These are phyloP conservation scores for Acanthosepion esculentum DNA, from an alignment of 2,888 invertebrate genomes.

Conservation along the genomic window DNA sequence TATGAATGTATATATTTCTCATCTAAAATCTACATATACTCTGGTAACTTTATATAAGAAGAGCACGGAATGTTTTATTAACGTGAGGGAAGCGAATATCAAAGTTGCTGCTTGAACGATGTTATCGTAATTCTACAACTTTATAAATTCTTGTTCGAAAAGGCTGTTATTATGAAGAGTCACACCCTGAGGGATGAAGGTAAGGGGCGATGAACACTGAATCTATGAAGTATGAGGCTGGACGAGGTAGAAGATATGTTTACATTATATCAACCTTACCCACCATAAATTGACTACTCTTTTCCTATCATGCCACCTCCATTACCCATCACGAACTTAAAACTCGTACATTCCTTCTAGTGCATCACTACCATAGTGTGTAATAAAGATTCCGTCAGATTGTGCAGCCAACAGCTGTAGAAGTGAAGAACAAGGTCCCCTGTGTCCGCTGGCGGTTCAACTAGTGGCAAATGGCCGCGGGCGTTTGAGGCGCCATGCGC, in stretches of 20 bases:
- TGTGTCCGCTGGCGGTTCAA: neutral
- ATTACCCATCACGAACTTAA: neutral
- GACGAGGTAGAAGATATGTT: neutral
- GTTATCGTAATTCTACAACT: neutral
- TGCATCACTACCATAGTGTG: neutral
- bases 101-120: neutral
- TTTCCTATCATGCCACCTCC: neutral
- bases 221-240: neutral
- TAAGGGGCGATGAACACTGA: neutral
- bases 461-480: conserved; percentile 33
- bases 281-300: neutral
- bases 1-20: neutral
- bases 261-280: neutral
- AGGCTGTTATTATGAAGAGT: neutral
- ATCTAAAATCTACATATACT: neutral
- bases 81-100: neutral
- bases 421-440: neutral
- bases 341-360: neutral
- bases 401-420: neutral
- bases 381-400: conserved; percentile 18
- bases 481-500: neutral
- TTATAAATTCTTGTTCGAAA: neutral
- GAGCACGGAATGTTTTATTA: neutral
- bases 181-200: neutral
- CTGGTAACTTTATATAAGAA: neutral